phyloP scores from a whole-genome alignment of 64 coral and sea anemone genomes.

The Dendrophyllia cribrosa region DNA sequence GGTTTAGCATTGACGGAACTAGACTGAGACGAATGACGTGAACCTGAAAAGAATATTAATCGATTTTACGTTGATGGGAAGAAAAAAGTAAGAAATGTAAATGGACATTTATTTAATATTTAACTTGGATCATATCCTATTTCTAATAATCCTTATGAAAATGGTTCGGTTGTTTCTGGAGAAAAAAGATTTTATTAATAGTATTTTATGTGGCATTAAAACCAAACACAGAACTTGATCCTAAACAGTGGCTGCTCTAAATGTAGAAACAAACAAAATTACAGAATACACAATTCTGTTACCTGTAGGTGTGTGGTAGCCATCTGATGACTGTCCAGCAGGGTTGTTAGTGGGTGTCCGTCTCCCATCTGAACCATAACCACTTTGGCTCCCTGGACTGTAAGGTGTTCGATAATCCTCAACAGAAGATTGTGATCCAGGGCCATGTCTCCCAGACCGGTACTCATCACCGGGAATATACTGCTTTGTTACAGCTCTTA shows the following conservation, averaged over 20 bases:
- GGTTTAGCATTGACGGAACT: constrained; percentile 36
- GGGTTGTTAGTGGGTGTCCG: constrained; percentile 70
- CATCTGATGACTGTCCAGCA: constrained; percentile 79
- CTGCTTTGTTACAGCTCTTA: constrained; percentile 59
- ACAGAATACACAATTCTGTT: background rate
- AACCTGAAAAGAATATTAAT: constrained; percentile 1
- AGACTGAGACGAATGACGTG: constrained; percentile 54
- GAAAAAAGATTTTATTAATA: no score
- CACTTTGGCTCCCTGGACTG: constrained; percentile 45
- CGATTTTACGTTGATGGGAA: background rate
- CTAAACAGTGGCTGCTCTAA: background rate
- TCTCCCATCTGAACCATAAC: constrained; percentile 72
- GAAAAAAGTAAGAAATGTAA: background rate
- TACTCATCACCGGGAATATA: constrained; percentile 81
- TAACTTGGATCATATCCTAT: no score
- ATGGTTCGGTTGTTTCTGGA: no score
- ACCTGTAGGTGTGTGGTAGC: constrained; percentile 71
- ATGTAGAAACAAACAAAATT: background rate
- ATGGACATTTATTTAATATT: no score
- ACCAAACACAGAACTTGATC: no score
- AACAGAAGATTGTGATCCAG: constrained; percentile 66
- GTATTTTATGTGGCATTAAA: no score
- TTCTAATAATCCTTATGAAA: no score
- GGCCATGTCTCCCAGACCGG: constrained; percentile 27
- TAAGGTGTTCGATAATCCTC: constrained; percentile 45